Conservation (phyloP, 2,113 vertebrate species). For the Dolichotis patagonum region DNA sequence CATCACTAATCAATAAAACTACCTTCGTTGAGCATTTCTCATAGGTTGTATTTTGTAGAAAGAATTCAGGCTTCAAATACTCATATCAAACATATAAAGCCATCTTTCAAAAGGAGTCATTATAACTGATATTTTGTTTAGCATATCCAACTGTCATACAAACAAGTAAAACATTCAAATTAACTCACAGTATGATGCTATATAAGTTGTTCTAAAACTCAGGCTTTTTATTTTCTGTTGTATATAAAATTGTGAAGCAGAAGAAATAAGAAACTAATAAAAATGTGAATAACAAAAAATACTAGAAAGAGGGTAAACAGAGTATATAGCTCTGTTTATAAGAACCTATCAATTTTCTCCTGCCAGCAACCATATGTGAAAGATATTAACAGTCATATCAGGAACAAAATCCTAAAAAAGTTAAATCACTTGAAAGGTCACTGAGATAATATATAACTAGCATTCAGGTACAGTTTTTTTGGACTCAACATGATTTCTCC, state of each 20-base stretch:
- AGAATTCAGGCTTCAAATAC: not conserved
- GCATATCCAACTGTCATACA: not conserved
- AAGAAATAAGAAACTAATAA: not conserved
- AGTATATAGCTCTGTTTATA: not conserved
- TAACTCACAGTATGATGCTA: not conserved
- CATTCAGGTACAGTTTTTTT: not conserved
- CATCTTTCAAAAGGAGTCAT: not conserved
- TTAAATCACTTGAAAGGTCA: slow-evolving; percentile 28
- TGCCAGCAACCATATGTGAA: not conserved
- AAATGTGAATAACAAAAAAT: not conserved
- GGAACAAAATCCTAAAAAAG: not conserved
- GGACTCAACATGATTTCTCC: slow-evolving; percentile 2
- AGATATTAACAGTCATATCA: slow-evolving; percentile 11
- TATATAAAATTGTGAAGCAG: not conserved
- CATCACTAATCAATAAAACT: not conserved
- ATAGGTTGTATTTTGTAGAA: not conserved
- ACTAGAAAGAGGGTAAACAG: not conserved
- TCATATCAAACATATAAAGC: not conserved
- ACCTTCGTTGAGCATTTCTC: not conserved
- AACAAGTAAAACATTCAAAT: not conserved
- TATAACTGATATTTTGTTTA: not conserved
- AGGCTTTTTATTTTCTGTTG: not conserved
- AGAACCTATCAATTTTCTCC: not conserved
- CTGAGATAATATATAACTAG: not conserved
- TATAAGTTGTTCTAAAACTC: not conserved